These are phyloP conservation scores for Sminthurides bifidus DNA, from an alignment of 1,140 invertebrate genomes.

Conservation along the genomic window DNA sequence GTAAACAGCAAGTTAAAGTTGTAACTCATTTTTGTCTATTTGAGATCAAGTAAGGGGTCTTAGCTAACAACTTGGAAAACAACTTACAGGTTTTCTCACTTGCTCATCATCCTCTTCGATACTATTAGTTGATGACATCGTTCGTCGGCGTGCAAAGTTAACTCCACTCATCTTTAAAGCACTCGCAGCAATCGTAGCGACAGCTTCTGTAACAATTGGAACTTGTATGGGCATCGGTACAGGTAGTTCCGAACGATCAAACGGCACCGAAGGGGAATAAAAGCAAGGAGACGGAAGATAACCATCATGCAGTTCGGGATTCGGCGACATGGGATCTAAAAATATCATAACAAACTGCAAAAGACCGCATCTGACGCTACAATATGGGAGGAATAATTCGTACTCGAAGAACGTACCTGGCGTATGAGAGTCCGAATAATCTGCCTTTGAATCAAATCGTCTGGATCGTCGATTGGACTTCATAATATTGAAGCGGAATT, in stretches of 20 bases:
- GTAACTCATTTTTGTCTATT: not conserved
- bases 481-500: slow-evolving; percentile 59
- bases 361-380: not conserved
- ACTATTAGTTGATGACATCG: slow-evolving; percentile 22
- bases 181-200: slow-evolving; percentile 10
- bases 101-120: slow-evolving; percentile 36
- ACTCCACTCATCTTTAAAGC: slow-evolving; percentile 7
- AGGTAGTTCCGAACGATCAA: not conserved
- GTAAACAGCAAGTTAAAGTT: slow-evolving; percentile 3
- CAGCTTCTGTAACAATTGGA: slow-evolving; percentile 6
- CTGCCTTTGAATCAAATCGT: slow-evolving; percentile 52
- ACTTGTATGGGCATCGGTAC: not conserved
- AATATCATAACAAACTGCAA: not conserved
- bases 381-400: not conserved
- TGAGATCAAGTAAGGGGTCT: slow-evolving; percentile 8
- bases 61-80: not conserved
- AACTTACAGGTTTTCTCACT: slow-evolving; percentile 13
- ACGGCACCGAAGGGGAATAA: not conserved
- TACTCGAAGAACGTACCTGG: slow-evolving; percentile 41
- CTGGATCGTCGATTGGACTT: slow-evolving; percentile 35
- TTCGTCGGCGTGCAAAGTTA: slow-evolving; percentile 12
- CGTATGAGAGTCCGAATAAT: slow-evolving; percentile 58
- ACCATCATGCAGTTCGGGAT: not conserved
- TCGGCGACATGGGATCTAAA: slow-evolving; percentile 8
- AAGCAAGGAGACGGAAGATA: not conserved